A percentile compares a stretch with the other conserved stretches of the same genome.
Evolutionary conservation across 2,888 invertebrate species (phyloP).

Genomic region (Therioaphis trifolii): DNA sequence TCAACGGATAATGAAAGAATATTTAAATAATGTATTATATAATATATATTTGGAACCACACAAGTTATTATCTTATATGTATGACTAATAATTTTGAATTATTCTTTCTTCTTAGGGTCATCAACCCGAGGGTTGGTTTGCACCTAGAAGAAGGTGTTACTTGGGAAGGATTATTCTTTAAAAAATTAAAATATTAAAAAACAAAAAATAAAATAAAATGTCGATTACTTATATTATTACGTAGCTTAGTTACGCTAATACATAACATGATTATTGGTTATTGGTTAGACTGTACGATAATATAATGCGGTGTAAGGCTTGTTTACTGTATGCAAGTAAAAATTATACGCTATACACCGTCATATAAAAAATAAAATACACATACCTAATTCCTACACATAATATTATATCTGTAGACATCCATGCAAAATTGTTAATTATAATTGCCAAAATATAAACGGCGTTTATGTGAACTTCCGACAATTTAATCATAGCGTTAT

Average conservation of each 20-base stretch:
- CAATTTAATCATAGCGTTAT: constrained; percentile 46
- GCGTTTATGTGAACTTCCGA: constrained; percentile 56
- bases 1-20: too few relatives aligned
- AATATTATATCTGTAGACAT: constrained; percentile 38
- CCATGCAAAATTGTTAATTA: constrained; percentile 58
- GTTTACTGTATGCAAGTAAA: not conserved
- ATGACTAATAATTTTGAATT: too few relatives aligned
- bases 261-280: constrained; percentile 27
- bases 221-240: not conserved
- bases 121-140: too few relatives aligned
- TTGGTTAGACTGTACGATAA: constrained; percentile 34
- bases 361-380: not conserved
- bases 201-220: too few relatives aligned
- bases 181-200: too few relatives aligned
- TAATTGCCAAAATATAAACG: constrained; percentile 57
- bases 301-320: constrained; percentile 8
- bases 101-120: too few relatives aligned
- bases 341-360: constrained; percentile 10
- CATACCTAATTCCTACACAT: constrained; percentile 6
- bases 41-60: too few relatives aligned
- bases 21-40: too few relatives aligned
- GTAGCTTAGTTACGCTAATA: not conserved
- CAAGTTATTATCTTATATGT: too few relatives aligned
- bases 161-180: too few relatives aligned
- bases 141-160: too few relatives aligned